phyloP scores from a whole-genome alignment of 2,797 vertebrate species.

The Coendou prehensilis region DNA sequence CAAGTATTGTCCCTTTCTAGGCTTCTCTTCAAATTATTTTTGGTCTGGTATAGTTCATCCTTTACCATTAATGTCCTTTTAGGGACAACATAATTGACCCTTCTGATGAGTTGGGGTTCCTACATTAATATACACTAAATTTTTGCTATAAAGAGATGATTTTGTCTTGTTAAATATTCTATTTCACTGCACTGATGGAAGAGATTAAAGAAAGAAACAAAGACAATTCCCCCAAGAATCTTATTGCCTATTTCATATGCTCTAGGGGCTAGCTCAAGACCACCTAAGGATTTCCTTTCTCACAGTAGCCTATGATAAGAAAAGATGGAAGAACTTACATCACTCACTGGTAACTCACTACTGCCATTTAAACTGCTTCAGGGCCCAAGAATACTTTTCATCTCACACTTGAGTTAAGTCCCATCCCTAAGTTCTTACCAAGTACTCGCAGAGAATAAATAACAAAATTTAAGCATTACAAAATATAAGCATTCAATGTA shows the following conservation, averaged over 20 bases:
- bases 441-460: not conserved
- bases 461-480: not conserved
- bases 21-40: not conserved
- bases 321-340: not conserved
- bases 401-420: not conserved
- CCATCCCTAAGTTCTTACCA: not conserved
- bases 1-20: not conserved
- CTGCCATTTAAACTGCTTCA: not conserved
- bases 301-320: not conserved
- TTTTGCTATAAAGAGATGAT: not conserved
- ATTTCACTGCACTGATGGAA: not conserved
- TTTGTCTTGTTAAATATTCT: not conserved
- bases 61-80: not conserved
- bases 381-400: not conserved
- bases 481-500: not conserved
- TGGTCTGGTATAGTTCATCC: not conserved
- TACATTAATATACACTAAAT: not conserved
- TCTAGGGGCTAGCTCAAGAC: not conserved
- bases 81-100: not conserved
- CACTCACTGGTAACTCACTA: not conserved
- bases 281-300: not conserved
- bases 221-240: not conserved
- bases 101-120: not conserved
- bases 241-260: not conserved
- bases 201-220: not conserved